Evolutionary conservation across 2,888 invertebrate species (phyloP).

Genomic region (Carpatolechia fugitivella): DNA sequence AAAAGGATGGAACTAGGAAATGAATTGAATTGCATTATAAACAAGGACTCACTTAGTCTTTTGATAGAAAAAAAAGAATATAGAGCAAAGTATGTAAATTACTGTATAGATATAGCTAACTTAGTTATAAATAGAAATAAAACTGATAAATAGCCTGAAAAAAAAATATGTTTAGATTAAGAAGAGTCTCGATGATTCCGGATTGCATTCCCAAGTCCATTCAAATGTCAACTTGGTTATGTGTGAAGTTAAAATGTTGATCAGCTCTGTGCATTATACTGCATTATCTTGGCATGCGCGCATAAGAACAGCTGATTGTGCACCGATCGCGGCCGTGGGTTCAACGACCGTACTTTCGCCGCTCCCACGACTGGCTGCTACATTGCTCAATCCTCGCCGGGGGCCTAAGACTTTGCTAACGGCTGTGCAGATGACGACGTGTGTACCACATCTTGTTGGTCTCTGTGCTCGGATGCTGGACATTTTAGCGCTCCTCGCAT

Average conservation of each 20-base stretch:
- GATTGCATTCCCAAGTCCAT: slow-evolving; percentile 18
- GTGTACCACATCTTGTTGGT: neutral
- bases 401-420: slow-evolving; percentile 49
- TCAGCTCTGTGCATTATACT: slow-evolving; percentile 36
- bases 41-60: neutral
- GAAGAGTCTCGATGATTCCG: slow-evolving; percentile 10
- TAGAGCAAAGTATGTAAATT: neutral
- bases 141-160: neutral
- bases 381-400: slow-evolving; percentile 58
- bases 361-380: slow-evolving; percentile 61
- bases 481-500: slow-evolving; percentile 28
- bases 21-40: neutral
- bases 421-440: slow-evolving; percentile 20
- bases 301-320: slow-evolving; percentile 73
- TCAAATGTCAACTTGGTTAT: slow-evolving; percentile 14
- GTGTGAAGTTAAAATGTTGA: slow-evolving; percentile 12
- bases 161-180: neutral
- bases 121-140: neutral
- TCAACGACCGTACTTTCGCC: slow-evolving; percentile 75
- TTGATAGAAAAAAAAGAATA: neutral
- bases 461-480: slow-evolving; percentile 1
- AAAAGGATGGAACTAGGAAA: neutral
- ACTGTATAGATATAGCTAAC: neutral
- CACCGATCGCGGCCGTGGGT: slow-evolving; percentile 56
- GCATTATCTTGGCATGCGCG: slow-evolving; percentile 36